Evolutionary conservation across 1,140 invertebrate genomes (phyloP), one percentile per base, ranked within the genome.

Genomic region (Pararge aegeria): DNA sequence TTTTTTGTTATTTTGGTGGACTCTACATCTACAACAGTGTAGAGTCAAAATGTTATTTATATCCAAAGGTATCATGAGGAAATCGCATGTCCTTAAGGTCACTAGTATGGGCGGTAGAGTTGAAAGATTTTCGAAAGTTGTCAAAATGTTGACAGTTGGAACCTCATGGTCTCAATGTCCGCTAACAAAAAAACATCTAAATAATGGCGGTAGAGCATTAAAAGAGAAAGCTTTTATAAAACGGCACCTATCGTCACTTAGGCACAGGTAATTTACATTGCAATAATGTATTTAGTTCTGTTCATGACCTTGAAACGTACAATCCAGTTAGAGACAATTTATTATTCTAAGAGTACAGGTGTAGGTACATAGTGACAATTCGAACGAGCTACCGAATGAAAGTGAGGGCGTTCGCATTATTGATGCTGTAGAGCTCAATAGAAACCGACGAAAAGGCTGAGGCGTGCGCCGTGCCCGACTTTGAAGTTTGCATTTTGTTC

Each of bases 351-450:
- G 5, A 29, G 21, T 46, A 29, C 46, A 49, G 46, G 46, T 49
- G 46, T 18, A 49, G 13, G n/a, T n/a, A n/a, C 9, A n/a, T 20
- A 20, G 42, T 46, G 46, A 49, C 24, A 49, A 16, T 49, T 49
- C 42, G 20, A 29, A 13, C 15, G 29, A 6, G 9, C 49, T 34
- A 19, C 16, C 9, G 4, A 64, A 58, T 66, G 82, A 88, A 88
- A 88, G 83, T 84, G 79, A 88, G 75, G 73, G 69, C 73, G 82
- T 83, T 68, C 80, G 82, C 77, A 83, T 85, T 80, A 75, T 80
- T 78, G 64, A 59, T 59, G 63, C 50, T 73, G 73, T 66, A 81
- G 76, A 80, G 76, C 74, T 83, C 77, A 69, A 82, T 88, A 80
- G 77, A 82, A 82, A 85, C 68, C 63, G 67, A 68, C 71, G 73